Percentiles rank a stretch among this genome's conserved stretches.
These are phyloP conservation scores for Trematocara unimaculatum DNA, from an alignment of 2,113 vertebrate species.

Conservation along the genomic window DNA sequence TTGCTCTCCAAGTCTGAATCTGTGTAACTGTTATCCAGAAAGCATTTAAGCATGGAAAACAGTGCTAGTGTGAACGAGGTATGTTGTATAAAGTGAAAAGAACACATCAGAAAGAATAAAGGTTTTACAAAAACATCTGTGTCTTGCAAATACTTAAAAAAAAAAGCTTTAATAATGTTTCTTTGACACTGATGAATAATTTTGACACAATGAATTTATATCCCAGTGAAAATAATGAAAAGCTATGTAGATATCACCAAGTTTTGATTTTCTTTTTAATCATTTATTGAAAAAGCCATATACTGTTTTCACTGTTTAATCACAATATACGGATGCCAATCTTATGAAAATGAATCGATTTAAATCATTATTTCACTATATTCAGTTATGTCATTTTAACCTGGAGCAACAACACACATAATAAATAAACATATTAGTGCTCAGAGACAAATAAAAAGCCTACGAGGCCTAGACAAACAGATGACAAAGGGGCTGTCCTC, in stretches of 20 bases:
- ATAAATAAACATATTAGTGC: neutral
- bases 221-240: neutral
- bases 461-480: conserved; percentile 50
- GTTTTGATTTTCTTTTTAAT: neutral
- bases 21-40: neutral
- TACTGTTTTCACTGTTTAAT: neutral
- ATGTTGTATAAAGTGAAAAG: neutral
- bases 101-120: neutral
- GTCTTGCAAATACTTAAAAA: neutral
- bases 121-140: neutral
- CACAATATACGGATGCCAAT: neutral
- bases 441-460: conserved; percentile 8
- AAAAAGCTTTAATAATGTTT: neutral
- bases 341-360: neutral
- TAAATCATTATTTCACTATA: neutral
- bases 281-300: neutral
- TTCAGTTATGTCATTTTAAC: neutral
- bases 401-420: neutral
- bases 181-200: neutral
- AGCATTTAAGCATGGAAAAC: neutral
- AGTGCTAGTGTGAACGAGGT: neutral
- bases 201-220: neutral
- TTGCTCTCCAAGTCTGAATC: neutral
- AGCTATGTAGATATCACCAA: neutral
- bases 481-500: conserved; percentile 78